Conservation (phyloP, 2,888 invertebrate genomes). For the Xylota segnis region DNA sequence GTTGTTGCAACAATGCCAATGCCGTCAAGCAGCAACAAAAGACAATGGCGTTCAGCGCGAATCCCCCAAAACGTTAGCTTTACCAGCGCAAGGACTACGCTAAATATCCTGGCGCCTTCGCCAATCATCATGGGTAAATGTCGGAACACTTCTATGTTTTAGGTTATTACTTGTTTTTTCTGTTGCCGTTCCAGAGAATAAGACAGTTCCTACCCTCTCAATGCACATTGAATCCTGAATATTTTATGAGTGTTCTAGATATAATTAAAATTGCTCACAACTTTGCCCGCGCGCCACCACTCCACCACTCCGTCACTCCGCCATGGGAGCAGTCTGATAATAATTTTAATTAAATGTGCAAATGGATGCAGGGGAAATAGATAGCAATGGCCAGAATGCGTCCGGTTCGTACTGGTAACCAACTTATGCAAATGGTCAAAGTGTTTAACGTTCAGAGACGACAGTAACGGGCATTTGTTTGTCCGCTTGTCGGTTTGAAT, state of each 20-base stretch:
- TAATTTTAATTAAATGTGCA: constrained; percentile 75
- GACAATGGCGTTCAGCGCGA: constrained; percentile 15
- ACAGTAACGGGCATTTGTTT: constrained; percentile 30
- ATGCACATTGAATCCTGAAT: constrained; percentile 61
- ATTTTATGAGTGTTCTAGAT: constrained; percentile 63
- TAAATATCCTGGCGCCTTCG: constrained; percentile 51
- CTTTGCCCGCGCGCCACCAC: constrained; percentile 16
- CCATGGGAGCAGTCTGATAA: constrained; percentile 63
- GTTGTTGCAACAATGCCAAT: constrained; percentile 15
- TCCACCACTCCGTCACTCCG: too few relatives aligned
- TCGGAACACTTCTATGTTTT: constrained; percentile 25
- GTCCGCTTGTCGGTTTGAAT: constrained; percentile 3
- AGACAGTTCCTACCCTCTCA: constrained; percentile 27
- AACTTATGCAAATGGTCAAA: constrained; percentile 72
- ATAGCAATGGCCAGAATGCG: constrained; percentile 60
- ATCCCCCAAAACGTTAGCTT: constrained; percentile 42
- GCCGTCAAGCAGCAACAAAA: constrained; percentile 32
- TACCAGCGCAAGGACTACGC: constrained; percentile 28
- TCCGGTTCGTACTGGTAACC: constrained; percentile 33
- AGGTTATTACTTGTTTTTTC: constrained; percentile 20
- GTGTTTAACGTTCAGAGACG: constrained; percentile 50
- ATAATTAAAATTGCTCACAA: constrained; percentile 75
- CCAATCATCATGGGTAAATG: constrained; percentile 55
- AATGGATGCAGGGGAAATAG: constrained; percentile 71
- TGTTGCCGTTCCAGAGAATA: constrained; percentile 17